Conservation (phyloP, 2,113 vertebrate species). For the Gambusia affinis region DNA sequence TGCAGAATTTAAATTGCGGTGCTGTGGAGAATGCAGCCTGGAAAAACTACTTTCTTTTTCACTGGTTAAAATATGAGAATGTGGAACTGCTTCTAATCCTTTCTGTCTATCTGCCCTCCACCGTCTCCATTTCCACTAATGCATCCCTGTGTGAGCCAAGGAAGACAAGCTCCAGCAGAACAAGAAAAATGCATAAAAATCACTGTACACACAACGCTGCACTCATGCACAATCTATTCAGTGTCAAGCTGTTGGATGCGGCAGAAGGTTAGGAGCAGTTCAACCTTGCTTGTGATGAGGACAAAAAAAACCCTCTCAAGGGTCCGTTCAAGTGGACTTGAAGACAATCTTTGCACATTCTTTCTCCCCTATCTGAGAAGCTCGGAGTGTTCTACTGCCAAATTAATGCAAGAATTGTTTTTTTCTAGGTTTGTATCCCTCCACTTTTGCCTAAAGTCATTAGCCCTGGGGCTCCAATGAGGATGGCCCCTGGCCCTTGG, state of each 20-base stretch:
- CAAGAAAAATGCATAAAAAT: conserved; percentile 46
- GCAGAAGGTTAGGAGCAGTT: conserved; percentile 25
- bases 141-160: neutral
- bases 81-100: neutral
- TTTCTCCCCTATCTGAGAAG: conserved; percentile 21
- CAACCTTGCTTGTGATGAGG: conserved; percentile 42
- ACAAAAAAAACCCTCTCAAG: conserved; percentile 49
- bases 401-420: conserved; percentile 50
- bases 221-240: conserved; percentile 6
- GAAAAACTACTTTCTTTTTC: neutral
- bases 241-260: conserved; percentile 23
- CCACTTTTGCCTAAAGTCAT: conserved; percentile 32
- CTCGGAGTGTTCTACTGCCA: conserved; percentile 20
- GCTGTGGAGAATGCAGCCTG: neutral
- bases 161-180: conserved; percentile 29
- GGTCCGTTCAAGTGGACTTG: conserved; percentile 45
- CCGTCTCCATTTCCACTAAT: conserved; percentile 6
- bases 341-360: conserved; percentile 36
- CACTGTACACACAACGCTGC: conserved; percentile 7
- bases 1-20: neutral
- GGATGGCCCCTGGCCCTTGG: conserved; percentile 29
- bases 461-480: conserved; percentile 17
- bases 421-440: conserved; percentile 11
- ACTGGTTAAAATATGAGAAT: neutral
- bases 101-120: neutral